These are phyloP conservation scores for Brenthis hecate DNA, from an alignment of 2,888 invertebrate genomes.

Conservation along the genomic window DNA sequence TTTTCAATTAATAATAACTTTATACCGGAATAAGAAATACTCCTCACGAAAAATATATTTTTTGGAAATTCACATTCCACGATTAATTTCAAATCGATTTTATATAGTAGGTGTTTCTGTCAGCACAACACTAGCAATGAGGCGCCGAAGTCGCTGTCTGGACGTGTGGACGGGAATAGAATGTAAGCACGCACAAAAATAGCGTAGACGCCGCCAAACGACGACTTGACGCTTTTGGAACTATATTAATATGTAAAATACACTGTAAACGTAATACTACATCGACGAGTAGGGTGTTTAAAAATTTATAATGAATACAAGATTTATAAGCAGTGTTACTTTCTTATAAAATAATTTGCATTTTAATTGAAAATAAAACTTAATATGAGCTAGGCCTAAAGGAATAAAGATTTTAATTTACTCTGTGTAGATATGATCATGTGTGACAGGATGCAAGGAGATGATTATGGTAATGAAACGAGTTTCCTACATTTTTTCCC, in stretches of 20 bases:
- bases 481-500: slow-evolving; percentile 14
- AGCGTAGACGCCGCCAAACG: slow-evolving; percentile 47
- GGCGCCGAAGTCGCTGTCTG: slow-evolving; percentile 46
- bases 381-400: slow-evolving; percentile 4
- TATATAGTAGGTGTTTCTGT: slow-evolving; percentile 6
- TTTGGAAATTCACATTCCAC: background rate
- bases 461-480: slow-evolving; percentile 24
- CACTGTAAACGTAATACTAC: slow-evolving; percentile 9
- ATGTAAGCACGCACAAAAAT: slow-evolving; percentile 43
- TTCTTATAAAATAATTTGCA: background rate
- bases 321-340: background rate
- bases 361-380: slow-evolving; percentile 9
- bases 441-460: slow-evolving; percentile 27
- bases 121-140: slow-evolving; percentile 28
- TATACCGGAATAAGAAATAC: too few relatives aligned
- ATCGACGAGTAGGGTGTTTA: background rate
- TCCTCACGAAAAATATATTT: too few relatives aligned
- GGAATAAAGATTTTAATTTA: slow-evolving; percentile 30
- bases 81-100: background rate
- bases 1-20: too few relatives aligned
- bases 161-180: slow-evolving; percentile 47
- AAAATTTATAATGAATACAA: background rate
- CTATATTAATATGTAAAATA: slow-evolving; percentile 47
- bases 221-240: slow-evolving; percentile 45
- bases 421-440: slow-evolving; percentile 18